phyloP scores from a whole-genome alignment of 2,888 invertebrate genomes.

The Galeruca laticollis region DNA sequence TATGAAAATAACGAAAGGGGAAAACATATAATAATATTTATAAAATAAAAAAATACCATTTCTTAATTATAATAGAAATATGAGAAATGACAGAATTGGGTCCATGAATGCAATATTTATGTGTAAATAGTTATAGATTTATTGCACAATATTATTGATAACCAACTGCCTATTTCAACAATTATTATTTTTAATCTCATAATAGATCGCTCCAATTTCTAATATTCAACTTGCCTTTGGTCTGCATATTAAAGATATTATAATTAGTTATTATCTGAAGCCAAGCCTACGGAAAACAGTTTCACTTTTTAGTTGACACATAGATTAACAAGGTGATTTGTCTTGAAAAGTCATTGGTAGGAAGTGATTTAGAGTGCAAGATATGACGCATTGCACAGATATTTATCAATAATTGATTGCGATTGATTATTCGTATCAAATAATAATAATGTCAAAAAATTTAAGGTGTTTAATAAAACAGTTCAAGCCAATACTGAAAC shows the following conservation, averaged over 20 bases:
- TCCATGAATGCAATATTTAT: too few relatives aligned
- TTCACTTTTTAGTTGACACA: slow-evolving; percentile 11
- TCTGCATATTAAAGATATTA: slow-evolving; percentile 10
- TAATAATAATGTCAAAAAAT: not conserved
- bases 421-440: not conserved
- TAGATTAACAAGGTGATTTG: slow-evolving; percentile 22
- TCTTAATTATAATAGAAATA: too few relatives aligned
- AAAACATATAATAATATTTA: too few relatives aligned
- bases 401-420: slow-evolving; percentile 3
- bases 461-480: not conserved
- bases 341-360: slow-evolving; percentile 14
- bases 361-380: slow-evolving; percentile 7
- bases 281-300: slow-evolving; percentile 8
- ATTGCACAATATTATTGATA: not conserved
- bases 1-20: too few relatives aligned
- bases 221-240: not conserved
- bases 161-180: not conserved
- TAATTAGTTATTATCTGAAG: slow-evolving; percentile 10
- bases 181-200: not conserved
- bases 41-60: too few relatives aligned
- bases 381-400: not conserved
- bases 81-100: too few relatives aligned
- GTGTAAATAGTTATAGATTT: too few relatives aligned
- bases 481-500: not conserved
- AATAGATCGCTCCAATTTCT: slow-evolving; percentile 1